Conservation (phyloP, 2,888 invertebrate species). For the Phytoseiulus persimilis region DNA sequence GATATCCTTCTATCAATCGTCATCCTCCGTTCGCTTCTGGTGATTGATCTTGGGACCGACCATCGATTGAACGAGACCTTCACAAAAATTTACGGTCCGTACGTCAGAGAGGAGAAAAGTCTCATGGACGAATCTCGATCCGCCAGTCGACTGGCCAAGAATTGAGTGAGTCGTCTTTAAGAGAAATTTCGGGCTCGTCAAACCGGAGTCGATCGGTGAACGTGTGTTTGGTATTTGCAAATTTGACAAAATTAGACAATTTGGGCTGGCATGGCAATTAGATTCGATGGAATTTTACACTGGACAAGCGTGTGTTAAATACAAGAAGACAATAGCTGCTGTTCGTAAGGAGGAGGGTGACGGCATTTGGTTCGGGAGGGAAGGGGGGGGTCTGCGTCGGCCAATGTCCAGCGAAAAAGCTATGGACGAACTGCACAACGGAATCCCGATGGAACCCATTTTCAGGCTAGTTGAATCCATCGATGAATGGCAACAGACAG, state of each 20-base stretch:
- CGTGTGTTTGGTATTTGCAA: not conserved
- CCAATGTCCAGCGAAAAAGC: not conserved
- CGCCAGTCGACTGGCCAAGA: too few relatives aligned
- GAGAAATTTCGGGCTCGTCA: not conserved
- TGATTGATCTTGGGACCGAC: not conserved
- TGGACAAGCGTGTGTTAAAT: not conserved
- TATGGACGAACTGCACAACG: not conserved
- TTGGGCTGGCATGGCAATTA: not conserved
- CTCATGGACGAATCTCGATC: too few relatives aligned
- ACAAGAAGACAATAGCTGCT: not conserved
- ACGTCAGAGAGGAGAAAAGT: not conserved
- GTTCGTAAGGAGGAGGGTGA: not conserved
- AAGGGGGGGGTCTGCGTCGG: not conserved
- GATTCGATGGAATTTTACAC: not conserved
- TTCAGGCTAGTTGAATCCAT: not conserved
- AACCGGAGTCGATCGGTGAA: not conserved
- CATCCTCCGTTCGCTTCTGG: not conserved
- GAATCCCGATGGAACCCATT: not conserved
- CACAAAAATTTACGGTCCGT: not conserved
- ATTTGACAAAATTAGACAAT: not conserved
- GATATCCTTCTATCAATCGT: not conserved
- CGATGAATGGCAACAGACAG: not conserved
- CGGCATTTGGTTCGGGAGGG: not conserved
- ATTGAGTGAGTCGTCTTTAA: not conserved
- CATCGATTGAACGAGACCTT: not conserved